A percentile compares a stretch with the other conserved stretches of the same genome.
Conservation (phyloP, 2,888 invertebrate species). For the Xylota sylvarum region DNA sequence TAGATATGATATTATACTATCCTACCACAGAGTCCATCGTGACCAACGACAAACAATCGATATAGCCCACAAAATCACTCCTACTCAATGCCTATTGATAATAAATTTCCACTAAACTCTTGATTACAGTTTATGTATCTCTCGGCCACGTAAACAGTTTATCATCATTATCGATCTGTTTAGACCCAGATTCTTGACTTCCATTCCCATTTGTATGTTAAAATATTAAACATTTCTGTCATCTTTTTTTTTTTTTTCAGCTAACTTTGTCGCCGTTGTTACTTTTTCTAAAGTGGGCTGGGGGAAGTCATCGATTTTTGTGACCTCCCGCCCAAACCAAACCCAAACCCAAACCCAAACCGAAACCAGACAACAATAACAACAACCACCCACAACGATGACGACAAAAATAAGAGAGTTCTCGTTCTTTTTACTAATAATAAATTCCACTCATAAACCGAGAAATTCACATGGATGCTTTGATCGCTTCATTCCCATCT, state of each 20-base stretch:
- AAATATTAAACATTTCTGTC: slow-evolving; percentile 53
- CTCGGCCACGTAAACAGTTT: slow-evolving; percentile 34
- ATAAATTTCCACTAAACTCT: slow-evolving; percentile 36
- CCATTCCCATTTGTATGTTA: slow-evolving; percentile 58
- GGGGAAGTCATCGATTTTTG: slow-evolving; percentile 54
- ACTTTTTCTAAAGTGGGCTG: neutral
- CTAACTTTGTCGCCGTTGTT: slow-evolving; percentile 17
- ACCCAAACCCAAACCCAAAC: too few relatives aligned
- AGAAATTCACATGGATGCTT: slow-evolving; percentile 63
- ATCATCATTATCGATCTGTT: slow-evolving; percentile 61
- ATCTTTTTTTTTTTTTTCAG: too few relatives aligned
- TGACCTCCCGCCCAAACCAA: slow-evolving; percentile 12
- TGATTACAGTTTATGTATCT: slow-evolving; percentile 24
- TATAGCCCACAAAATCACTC: slow-evolving; percentile 12
- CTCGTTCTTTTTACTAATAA: slow-evolving; percentile 36
- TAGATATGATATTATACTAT: too few relatives aligned
- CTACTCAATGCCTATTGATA: slow-evolving; percentile 15
- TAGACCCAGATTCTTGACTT: slow-evolving; percentile 41
- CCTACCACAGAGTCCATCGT: too few relatives aligned
- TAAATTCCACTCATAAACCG: slow-evolving; percentile 66
- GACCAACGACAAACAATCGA: too few relatives aligned
- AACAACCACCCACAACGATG: slow-evolving; percentile 53
- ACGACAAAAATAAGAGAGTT: slow-evolving; percentile 42
- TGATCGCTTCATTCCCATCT: slow-evolving; percentile 29
- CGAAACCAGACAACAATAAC: slow-evolving; percentile 45